Evolutionary conservation across 2,113 vertebrate species (phyloP), one percentile per base, ranked within the genome.

Genomic region (Sapajus apella): DNA sequence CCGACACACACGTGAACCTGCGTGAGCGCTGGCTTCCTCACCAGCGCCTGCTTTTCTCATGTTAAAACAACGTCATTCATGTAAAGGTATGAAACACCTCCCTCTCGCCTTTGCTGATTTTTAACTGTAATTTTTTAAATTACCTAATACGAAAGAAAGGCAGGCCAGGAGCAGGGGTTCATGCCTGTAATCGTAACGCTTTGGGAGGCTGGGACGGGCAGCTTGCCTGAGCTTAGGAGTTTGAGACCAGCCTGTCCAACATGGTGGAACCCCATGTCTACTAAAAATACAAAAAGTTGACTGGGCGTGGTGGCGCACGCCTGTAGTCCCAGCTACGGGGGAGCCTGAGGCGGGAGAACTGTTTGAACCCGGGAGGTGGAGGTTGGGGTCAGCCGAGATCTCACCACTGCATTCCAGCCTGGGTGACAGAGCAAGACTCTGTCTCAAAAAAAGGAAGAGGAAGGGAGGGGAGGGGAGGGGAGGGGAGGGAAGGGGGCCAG

Each of bases 1-100:
- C 35, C 88, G 27, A 4, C 8, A 2, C 45, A 1, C 0, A 20
- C 10, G 1, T 1, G 16, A 5, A 50, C 27, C 3, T 0, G n/a
- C n/a, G 20, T 2, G 32, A 14, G 52, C 1, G 0, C n/a, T 5
- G 0, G 43, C 30, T 18, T 94, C 68, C 4, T n/a, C 16, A 3
- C 55, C 66, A 10, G 94, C 56, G 21, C 3, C 72, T 0, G 30
- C 1, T 9, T 12, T 68, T 87, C n/a, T 35, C 72, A 0, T 40
- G 37, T 68, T 13, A 47, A 75, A 23, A 18, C 40, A 10, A 13
- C 18, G 64, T 35, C 30, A 10, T 35, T 18, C 64, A 3, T 3
- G 3, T 37, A 1, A 76, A 76, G 16, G 5, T 21, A 6, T 1
- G 2, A 5, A 40, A 30, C 9, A 4, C 2, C 32, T 83, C 79